Conservation (phyloP, 2,888 invertebrate genomes). For the Onchidella celtica region DNA sequence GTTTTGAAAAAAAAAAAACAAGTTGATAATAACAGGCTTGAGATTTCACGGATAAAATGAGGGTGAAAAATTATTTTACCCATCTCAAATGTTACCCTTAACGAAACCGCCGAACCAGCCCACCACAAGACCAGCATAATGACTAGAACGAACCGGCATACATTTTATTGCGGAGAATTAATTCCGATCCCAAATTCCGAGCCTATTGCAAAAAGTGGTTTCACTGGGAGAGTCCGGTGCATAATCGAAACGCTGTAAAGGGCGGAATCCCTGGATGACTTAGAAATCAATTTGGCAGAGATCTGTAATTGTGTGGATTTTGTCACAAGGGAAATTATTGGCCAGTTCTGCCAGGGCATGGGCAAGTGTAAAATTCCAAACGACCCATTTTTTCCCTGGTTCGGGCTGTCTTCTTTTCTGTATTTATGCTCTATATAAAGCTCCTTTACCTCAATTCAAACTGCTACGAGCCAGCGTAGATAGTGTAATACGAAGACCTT, state of each 20-base stretch:
- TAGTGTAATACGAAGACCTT: too few relatives aligned
- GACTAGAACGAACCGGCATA: too few relatives aligned
- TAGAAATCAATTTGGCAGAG: slow-evolving; percentile 27
- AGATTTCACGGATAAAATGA: too few relatives aligned
- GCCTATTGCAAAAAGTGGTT: slow-evolving; percentile 32
- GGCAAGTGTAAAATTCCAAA: slow-evolving; percentile 20
- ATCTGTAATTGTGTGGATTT: slow-evolving; percentile 27
- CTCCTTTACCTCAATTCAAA: not conserved
- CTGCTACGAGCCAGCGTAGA: not conserved
- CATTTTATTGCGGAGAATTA: slow-evolving; percentile 9
- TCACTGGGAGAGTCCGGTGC: slow-evolving; percentile 10
- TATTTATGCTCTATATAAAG: not conserved
- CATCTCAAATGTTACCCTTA: too few relatives aligned
- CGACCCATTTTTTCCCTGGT: not conserved
- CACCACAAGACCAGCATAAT: too few relatives aligned
- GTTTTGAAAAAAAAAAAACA: slow-evolving; percentile 7
- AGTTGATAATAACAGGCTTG: not conserved
- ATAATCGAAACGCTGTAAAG: slow-evolving; percentile 9
- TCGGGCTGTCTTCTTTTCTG: not conserved
- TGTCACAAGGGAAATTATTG: slow-evolving; percentile 45
- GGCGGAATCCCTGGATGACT: not conserved
- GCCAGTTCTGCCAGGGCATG: not conserved
- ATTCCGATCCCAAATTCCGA: slow-evolving; percentile 29
- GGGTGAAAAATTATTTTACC: too few relatives aligned
- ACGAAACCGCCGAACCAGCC: too few relatives aligned